Evolutionary conservation across 37 sponge, comb jelly and placozoan genomes (phyloP).

Genomic region (Lycopodina hypogea): DNA sequence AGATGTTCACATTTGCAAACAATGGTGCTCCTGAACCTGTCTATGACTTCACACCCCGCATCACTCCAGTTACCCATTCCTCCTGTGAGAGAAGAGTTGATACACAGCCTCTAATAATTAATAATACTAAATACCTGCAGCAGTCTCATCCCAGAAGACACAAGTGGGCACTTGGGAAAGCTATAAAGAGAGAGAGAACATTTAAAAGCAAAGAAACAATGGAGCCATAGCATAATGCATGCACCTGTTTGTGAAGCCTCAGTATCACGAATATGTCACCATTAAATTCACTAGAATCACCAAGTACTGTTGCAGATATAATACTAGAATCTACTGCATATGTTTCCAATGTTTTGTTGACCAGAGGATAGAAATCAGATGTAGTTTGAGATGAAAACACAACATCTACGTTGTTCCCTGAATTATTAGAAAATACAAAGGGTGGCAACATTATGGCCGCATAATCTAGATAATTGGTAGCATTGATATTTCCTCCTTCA

Average conservation of each 20-base stretch:
- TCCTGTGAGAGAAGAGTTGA: not conserved
- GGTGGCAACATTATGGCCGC: constrained; percentile 8
- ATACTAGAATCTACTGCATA: constrained; percentile 16
- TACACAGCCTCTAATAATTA: not conserved
- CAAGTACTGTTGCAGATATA: constrained; percentile 2
- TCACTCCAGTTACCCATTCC: constrained; percentile 26
- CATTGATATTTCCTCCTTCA: not conserved
- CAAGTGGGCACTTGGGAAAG: constrained; percentile 15
- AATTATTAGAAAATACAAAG: not conserved
- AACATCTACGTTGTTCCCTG: not conserved
- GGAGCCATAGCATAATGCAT: not conserved
- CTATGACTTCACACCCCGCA: not conserved
- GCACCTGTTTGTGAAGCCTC: not conserved
- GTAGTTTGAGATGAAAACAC: not conserved
- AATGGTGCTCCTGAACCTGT: not conserved
- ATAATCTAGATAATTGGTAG: not conserved
- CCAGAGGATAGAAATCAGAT: constrained; percentile 5
- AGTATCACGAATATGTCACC: constrained; percentile 3
- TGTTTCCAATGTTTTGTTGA: not conserved
- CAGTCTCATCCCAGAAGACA: constrained; percentile 21
- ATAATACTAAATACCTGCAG: constrained; percentile 9
- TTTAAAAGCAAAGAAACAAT: not conserved
- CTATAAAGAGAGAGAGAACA: not conserved
- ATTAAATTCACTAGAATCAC: not conserved
- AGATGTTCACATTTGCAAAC: constrained; percentile 34